Base-by-base conservation (phyloP, 2,113 vertebrate genomes). In the Tapirus terrestris region DNA sequence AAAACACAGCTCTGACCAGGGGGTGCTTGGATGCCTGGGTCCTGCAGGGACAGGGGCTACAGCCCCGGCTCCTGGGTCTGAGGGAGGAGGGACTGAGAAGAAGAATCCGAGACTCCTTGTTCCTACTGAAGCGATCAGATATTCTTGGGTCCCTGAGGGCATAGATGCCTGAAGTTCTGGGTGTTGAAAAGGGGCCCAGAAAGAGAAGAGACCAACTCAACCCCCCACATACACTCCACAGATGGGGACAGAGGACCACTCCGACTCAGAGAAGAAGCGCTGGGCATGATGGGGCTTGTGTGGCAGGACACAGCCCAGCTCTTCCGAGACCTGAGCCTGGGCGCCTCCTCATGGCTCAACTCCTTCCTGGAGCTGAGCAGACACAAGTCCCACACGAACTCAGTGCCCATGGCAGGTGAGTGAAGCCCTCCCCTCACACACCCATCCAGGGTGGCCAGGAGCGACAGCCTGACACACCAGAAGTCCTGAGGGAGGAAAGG, bases 281-380 rank as follows among this genome's bases (percentile, higher is more conserved):
- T 99, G 90, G 99, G 99, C 91, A 88, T 99, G 7, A 97, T 99
- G 97, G 98, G 99, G 93, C 97, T 99, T 77, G 98, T 99, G 92
- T 98, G 96, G 93, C 98, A 99, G 92, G 99, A 99, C 97, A 99
- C 99, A 0, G 99, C 99, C 2, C 92, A 99, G 96, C 89, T 99
- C 77, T 95, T 99, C 58, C 97, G 98, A 96, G 99, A 99, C 96
- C 98, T 99, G 97, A 99, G 98, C 89, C 98, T 99, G 96, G 99
- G 99, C 0, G 99, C 99, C n/a, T 99, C 99, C 73, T 99, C 99
- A 43, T 99, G 99, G 99, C 99, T 99, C 95, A 99, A 99, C 85
- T 99, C 99, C 60, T 98, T 99, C 53, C 98, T 99, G 97, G 99
- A 99, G 97, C 51, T 97, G 23, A 92, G 99, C 0, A 89, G 97